Conservation (phyloP, 2,888 invertebrate species). For the Encarsia formosa region DNA sequence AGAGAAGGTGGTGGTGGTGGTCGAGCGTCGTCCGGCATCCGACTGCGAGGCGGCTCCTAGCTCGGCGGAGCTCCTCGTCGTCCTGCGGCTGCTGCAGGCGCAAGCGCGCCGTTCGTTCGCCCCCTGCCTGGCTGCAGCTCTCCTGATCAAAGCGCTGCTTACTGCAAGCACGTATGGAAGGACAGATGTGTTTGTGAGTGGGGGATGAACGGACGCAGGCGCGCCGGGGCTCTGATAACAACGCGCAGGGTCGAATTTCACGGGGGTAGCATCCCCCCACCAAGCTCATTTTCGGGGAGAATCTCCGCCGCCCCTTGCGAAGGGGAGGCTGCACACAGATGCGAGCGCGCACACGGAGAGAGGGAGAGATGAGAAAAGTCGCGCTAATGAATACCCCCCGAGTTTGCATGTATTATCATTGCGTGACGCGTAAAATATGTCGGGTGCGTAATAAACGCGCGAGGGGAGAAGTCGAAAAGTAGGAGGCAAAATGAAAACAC, state of each 20-base stretch:
- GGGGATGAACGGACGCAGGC: neutral
- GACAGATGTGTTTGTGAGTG: neutral
- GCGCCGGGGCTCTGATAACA: neutral
- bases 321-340: neutral
- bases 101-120: neutral
- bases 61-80: slow-evolving; percentile 23
- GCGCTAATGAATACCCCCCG: slow-evolving; percentile 25
- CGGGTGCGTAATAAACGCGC: slow-evolving; percentile 22
- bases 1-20: slow-evolving; percentile 7
- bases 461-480: slow-evolving; percentile 16
- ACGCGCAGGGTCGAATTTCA: neutral
- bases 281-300: neutral
- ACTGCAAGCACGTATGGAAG: neutral
- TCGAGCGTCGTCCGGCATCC: slow-evolving; percentile 43
- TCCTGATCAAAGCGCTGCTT: neutral
- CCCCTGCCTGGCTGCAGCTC: neutral
- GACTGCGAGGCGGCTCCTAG: slow-evolving; percentile 43
- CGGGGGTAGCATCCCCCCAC: neutral
- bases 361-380: slow-evolving; percentile 23
- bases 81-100: neutral
- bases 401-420: slow-evolving; percentile 21
- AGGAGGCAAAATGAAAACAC: slow-evolving; percentile 18
- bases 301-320: neutral
- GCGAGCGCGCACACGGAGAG: neutral
- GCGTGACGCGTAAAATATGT: slow-evolving; percentile 25